Conservation (phyloP, 2,888 invertebrate species). For the Nycteola revayana region DNA sequence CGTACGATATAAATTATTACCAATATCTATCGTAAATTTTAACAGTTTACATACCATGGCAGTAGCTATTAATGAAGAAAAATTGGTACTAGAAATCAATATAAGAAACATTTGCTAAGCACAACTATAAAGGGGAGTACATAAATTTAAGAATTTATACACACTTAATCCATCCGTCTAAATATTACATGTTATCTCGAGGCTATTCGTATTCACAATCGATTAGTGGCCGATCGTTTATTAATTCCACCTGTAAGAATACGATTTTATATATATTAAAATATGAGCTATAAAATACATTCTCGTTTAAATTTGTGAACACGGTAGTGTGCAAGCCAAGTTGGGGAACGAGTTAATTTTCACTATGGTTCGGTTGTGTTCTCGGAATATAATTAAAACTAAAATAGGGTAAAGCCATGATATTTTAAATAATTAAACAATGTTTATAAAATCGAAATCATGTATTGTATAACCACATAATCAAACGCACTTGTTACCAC, state of each 20-base stretch:
- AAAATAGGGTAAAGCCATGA: no score
- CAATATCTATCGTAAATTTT: constrained; percentile 37
- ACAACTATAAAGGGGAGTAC: constrained; percentile 43
- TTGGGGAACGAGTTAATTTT: no score
- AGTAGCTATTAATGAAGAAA: constrained; percentile 52
- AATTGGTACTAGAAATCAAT: constrained; percentile 54
- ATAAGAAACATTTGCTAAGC: constrained; percentile 45
- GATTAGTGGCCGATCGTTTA: constrained; percentile 54
- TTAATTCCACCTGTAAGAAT: constrained; percentile 45
- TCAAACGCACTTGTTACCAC: no score
- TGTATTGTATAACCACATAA: no score
- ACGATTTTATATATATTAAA: constrained; percentile 48
- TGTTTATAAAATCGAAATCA: no score
- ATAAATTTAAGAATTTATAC: constrained; percentile 55
- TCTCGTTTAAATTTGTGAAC: constrained; percentile 42
- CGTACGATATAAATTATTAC: constrained; percentile 35
- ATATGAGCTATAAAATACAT: constrained; percentile 52
- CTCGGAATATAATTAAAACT: no score
- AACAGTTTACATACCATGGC: constrained; percentile 32
- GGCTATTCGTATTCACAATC: constrained; percentile 65
- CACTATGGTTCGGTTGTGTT: no score
- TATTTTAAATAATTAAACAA: no score
- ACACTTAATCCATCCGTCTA: constrained; percentile 48
- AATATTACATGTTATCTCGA: constrained; percentile 51
- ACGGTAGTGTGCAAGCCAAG: no score